Base-by-base conservation (phyloP, 2,113 vertebrate genomes). In the Tauraco erythrolophus region DNA sequence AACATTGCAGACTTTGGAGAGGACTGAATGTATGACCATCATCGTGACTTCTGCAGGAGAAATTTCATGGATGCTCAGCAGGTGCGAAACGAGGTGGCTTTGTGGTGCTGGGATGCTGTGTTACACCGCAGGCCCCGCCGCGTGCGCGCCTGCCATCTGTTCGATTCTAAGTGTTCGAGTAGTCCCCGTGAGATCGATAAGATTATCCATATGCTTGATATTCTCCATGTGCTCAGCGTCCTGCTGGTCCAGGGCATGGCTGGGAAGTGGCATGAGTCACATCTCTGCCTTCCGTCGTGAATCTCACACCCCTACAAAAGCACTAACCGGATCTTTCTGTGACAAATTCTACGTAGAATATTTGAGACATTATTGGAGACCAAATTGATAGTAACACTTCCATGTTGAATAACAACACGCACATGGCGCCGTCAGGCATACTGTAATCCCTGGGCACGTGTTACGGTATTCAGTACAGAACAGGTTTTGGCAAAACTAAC, bases 401-500 rank as follows among this genome's bases (percentile, higher is more conserved):
- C 43, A 18, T 88, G 87, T 54, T 89, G 96, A 80, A 11, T 66
- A 88, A 64, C 62, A 91, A 90, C 84, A 31, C 43, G 58, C 64
- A 81, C 79, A 14, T 64, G 79, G 71, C 31, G 68, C 84, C 89
- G 6, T 43, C 45, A 23, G 97, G 81, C 95, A 51, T 35, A 48
- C 71, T 89, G 92, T 80, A 77, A 84, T 95, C 96, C 95, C 94
- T 89, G 89, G 91, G 51, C n/a, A 18, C n/a, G 2, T 94, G 94
- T 91, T 87, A 56, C 14, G n/a, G 71, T 92, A 46, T 97, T 97
- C 89, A 83, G 93, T 91, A 95, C 45, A 81, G 75, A 95, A 81
- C 89, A 72, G 87, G 74, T 91, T 94, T 94, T 91, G 85, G 89
- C 46, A 92, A 96, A 96, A 92, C 72, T 88, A 74, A 60, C 92